Base-by-base conservation (phyloP, 2,797 vertebrate species). In the Pipistrellus kuhlii region DNA sequence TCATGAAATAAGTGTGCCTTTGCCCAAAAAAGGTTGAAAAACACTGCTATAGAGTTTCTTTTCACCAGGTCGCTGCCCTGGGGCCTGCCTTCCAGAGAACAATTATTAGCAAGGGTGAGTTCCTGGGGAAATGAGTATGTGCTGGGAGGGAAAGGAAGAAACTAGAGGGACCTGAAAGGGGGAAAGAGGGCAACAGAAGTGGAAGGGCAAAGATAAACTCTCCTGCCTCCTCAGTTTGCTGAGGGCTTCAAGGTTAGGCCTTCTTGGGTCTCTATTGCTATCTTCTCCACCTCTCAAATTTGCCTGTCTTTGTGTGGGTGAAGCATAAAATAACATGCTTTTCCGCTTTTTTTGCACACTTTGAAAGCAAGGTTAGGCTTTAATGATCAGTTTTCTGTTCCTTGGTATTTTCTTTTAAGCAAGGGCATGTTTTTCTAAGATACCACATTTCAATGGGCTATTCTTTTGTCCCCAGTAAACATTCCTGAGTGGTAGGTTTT, bases 391-490 rank as follows among this genome's bases (percentile, higher is more conserved):
- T 91, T 95, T 92, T 95, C 66, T 76, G 78, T 93, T 96, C 71
- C 82, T 55, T 91, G 88, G 51, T 72, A 64, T 73, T 96, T 95
- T 95, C 57, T 90, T 95, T 91, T 27, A 95, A 96, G 46, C 88
- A 95, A 85, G 82, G 27, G 87, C 71, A 25, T 95, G 85, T 95
- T 97, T 97, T 95, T 71, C 13, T 93, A 93, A 96, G 88, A 91
- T 38, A 55, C 21, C 81, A 73, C 62, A 92, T 95, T 96, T 95
- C 93, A 95, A 6, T 8, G 78, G 77, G 93, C 51, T 95, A 35
- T 91, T 96, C 91, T 86, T 91, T 46, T 8, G 25, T 96, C 46
- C 90, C 21, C 95, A 64, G 46, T 62, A 91, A 93, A 64, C 23
- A 92, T 85, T 95, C 90, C 64, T 69, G 6, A 1, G 64, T 25